Evolutionary conservation across 2,797 vertebrate genomes (phyloP), one percentile per base, ranked within the genome.

Genomic region (Apogon hyalosoma): DNA sequence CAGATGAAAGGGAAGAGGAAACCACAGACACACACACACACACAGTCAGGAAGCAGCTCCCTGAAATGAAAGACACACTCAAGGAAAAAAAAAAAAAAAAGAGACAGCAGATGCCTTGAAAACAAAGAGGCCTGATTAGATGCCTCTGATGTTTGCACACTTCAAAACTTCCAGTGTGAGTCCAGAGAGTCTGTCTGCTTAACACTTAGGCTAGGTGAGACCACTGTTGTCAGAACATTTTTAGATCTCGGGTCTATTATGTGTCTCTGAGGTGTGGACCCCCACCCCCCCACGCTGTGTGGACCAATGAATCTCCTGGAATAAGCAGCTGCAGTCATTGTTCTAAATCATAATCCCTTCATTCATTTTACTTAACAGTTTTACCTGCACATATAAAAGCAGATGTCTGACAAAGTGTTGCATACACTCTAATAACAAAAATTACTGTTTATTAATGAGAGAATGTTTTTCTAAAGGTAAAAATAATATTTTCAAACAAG

Each of bases 21-120:
- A 77, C 49, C 70, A 60, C 56, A 68, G 3, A 43, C 18, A 39
- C 40, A 54, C 39, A 49, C 63, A 49, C 63, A 71, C n/a, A 61
- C 50, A 51, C 7, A 73, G 53, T 63, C 78, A 77, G 68, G 81
- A 78, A 72, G 63, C 62, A 71, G 79, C 42, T 69, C 48, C 42
- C 43, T 71, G 47, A 76, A 88, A 84, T 80, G 64, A 89, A 70
- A 85, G 69, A 73, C 48, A 78, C 68, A 53, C 50, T 66, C 69
- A 48, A 74, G 36, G 69, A 79, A 24, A 4, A 24, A 24, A 24
- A 24, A 24, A 24, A 24, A 24, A 24, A 4, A 24, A 24, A 24
- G 21, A 24, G 62, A 69, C 43, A 51, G 28, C 54, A 61, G 54
- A 66, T 53, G 63, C 11, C 39, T 59, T 24, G 72, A 52, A 52